Conservation (phyloP, 2,888 invertebrate species). For the Chalcosyrphus nemorum region DNA sequence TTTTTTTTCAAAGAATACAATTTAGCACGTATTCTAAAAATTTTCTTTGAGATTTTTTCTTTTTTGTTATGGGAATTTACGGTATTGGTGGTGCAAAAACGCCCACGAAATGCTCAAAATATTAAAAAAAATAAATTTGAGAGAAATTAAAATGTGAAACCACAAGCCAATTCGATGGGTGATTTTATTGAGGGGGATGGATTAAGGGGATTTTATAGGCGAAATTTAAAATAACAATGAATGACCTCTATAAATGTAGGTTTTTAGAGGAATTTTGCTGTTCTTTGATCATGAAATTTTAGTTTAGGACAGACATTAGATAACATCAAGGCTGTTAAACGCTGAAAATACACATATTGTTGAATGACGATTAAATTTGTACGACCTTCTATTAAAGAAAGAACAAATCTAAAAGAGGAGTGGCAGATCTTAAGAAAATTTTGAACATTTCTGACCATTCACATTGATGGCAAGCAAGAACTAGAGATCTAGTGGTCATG, state of each 20-base stretch:
- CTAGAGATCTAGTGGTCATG: too few species aligned
- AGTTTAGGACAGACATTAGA: neutral
- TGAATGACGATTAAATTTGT: neutral
- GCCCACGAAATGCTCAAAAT: conserved; percentile 46
- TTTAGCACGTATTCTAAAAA: conserved; percentile 35
- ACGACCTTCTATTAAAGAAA: neutral
- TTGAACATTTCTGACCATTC: too few species aligned
- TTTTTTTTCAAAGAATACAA: neutral
- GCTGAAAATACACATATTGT: neutral
- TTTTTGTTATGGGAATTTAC: neutral
- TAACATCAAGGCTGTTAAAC: conserved; percentile 6
- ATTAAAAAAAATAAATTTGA: conserved; percentile 29
- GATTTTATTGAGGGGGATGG: neutral
- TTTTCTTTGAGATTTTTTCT: neutral
- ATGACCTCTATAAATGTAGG: conserved; percentile 36
- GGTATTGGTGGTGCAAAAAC: neutral
- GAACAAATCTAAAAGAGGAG: too few species aligned
- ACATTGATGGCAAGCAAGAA: too few species aligned
- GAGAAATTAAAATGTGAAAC: neutral
- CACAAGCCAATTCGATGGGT: neutral
- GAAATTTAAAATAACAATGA: conserved; percentile 38
- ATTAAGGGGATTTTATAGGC: neutral
- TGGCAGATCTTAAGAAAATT: too few species aligned
- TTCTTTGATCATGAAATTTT: conserved; percentile 16
- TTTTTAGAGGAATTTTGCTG: conserved; percentile 1